Percentiles rank a stretch among this genome's conserved stretches.
Evolutionary conservation across 2,113 vertebrate genomes (phyloP).

Genomic region (Eira barbara): DNA sequence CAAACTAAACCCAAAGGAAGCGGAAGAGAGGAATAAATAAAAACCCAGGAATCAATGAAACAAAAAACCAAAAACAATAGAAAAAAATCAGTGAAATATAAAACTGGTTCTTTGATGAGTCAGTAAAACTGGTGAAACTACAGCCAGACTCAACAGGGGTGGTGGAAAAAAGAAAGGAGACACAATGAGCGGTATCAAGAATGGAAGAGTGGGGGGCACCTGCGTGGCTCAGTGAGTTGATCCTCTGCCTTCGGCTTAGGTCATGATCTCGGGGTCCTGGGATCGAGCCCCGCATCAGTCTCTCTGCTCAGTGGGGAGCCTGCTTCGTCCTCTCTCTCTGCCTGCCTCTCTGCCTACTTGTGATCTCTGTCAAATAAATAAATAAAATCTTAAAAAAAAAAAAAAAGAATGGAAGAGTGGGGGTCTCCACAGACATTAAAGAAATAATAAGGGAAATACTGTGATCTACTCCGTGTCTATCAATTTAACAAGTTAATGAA

Average conservation of each 20-base stretch:
- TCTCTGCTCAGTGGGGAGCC: no score
- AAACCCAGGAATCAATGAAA: neutral
- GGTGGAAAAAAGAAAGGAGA: neutral
- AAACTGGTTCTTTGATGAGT: neutral
- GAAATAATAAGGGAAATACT: neutral
- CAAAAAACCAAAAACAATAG: neutral
- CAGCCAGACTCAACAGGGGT: neutral
- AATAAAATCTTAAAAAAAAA: no score
- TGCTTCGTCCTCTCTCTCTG: no score
- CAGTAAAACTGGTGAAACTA: neutral
- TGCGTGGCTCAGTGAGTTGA: no score
- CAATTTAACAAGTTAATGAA: neutral
- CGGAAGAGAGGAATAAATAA: neutral
- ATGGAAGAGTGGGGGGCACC: neutral
- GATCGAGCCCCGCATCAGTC: no score
- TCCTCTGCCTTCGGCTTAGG: no score
- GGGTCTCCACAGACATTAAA: neutral
- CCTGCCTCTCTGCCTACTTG: no score
- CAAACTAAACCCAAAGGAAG: neutral
- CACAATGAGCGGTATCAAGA: neutral
- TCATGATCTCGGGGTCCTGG: no score
- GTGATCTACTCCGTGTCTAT: neutral
- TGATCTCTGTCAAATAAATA: no score
- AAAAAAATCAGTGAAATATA: neutral
- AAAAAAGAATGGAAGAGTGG: neutral